Base-by-base conservation (phyloP, 2,797 vertebrate genomes). In the Sebastes variabilis region DNA sequence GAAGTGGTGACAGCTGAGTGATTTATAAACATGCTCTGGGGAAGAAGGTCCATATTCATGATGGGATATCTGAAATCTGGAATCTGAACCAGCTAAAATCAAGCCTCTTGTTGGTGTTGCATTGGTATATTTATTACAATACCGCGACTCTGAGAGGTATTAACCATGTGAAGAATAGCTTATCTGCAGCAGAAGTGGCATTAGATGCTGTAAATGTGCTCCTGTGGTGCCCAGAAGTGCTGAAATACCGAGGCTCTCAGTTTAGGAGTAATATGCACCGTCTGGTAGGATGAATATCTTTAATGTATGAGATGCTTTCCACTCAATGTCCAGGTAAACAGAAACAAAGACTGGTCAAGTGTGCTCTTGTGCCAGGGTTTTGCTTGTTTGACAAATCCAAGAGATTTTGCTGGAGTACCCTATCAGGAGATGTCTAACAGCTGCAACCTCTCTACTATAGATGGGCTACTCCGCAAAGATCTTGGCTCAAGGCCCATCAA, bases 11-110 rank as follows among this genome's bases (percentile, higher is more conserved):
- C 83, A 89, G 75, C 75, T 67, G 72, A 89, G 75, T 74, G 75
- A 90, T 94, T 92, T 88, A 85, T 87, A 87, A 92, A 92, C 84
- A 89, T 80, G 79, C 82, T 82, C 55, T 67, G 76, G 75, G 72
- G 80, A 82, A 85, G 80, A 82, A n/a, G 25, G 75, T 83, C 77
- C 81, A 80, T 86, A 82, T 88, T 91, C 83, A 85, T 87, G 79
- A 82, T 38, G 22, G 69, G 72, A 74, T 83, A 67, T 87, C 65
- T 29, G 42, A 29, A 22, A 24, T 38, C 24, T 25, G 24, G 30
- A 55, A 77, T 75, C 42, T 62, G 49, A 66, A 76, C 60, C 66
- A 66, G 22, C 38, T 59, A 74, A 66, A 68, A 67, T 12, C 20
- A 66, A 66, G 18, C 62, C 1, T 74, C 46, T 80, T 70, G 61